Percentiles rank a stretch among this genome's conserved stretches.
phyloP scores from a whole-genome alignment of 1,140 invertebrate species.

The Danaus plexippus region DNA sequence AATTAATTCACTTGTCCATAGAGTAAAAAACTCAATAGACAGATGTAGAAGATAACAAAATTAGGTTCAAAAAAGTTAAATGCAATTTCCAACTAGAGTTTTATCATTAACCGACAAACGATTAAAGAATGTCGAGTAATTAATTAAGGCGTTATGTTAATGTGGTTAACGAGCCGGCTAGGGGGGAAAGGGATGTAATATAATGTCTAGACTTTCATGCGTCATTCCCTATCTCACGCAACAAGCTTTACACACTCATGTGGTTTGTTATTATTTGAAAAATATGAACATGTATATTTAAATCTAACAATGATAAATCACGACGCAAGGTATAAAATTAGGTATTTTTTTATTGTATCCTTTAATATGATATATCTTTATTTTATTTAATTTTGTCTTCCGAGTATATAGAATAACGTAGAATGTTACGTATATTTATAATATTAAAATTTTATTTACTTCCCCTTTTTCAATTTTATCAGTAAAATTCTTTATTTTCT shows the following conservation, averaged over 20 bases:
- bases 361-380: too few species aligned
- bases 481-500: constrained; percentile 1
- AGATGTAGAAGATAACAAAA: too few species aligned
- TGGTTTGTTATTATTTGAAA: constrained; percentile 13
- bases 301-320: too few species aligned
- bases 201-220: constrained; percentile 50
- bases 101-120: constrained; percentile 30
- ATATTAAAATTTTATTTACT: background rate
- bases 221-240: constrained; percentile 59
- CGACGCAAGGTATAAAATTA: too few species aligned
- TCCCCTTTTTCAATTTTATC: background rate
- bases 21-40: too few species aligned
- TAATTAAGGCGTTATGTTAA: constrained; percentile 63
- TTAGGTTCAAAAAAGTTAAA: too few species aligned
- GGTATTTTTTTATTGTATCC: too few species aligned
- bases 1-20: too few species aligned
- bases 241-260: constrained; percentile 44
- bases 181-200: constrained; percentile 30
- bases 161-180: constrained; percentile 44
- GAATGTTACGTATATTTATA: background rate
- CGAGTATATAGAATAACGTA: too few species aligned
- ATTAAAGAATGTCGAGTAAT: constrained; percentile 54
- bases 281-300: background rate
- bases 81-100: too few species aligned
- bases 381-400: too few species aligned